A percentile compares a stretch with the other conserved stretches of the same genome.
These are phyloP conservation scores for Neosilurus hyrtlii DNA, from an alignment of 2,797 vertebrate genomes.

Conservation along the genomic window DNA sequence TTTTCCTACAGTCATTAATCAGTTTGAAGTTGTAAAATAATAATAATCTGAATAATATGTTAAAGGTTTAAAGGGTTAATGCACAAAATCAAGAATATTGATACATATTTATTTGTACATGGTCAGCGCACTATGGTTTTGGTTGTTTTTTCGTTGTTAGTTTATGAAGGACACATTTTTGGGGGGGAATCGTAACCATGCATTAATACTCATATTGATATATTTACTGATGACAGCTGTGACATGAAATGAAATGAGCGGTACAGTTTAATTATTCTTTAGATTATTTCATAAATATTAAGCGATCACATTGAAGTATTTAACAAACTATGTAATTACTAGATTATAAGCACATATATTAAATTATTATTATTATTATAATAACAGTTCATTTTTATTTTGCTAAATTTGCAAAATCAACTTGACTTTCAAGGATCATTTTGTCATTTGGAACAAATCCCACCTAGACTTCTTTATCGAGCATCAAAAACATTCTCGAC, in stretches of 20 bases:
- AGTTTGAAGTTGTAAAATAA: not conserved
- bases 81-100: not conserved
- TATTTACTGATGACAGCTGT: not conserved
- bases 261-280: not conserved
- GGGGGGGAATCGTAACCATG: not conserved
- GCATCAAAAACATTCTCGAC: conserved; percentile 53
- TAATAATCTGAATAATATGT: not conserved
- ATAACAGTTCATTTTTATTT: too few species aligned
- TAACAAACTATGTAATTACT: not conserved
- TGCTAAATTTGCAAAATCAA: too few species aligned
- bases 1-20: not conserved
- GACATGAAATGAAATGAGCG: not conserved
- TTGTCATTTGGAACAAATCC: conserved; percentile 70
- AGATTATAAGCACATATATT: too few species aligned
- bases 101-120: not conserved
- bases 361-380: too few species aligned
- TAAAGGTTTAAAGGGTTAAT: not conserved
- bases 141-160: not conserved
- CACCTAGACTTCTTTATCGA: conserved; percentile 55
- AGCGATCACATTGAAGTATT: not conserved
- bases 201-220: not conserved
- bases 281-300: not conserved
- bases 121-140: not conserved
- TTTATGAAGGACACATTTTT: not conserved
- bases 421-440: conserved; percentile 64